A percentile compares a stretch with the other conserved stretches of the same genome.
These are phyloP conservation scores for Tachystola acroxantha DNA, from an alignment of 2,888 invertebrate species.

Conservation along the genomic window DNA sequence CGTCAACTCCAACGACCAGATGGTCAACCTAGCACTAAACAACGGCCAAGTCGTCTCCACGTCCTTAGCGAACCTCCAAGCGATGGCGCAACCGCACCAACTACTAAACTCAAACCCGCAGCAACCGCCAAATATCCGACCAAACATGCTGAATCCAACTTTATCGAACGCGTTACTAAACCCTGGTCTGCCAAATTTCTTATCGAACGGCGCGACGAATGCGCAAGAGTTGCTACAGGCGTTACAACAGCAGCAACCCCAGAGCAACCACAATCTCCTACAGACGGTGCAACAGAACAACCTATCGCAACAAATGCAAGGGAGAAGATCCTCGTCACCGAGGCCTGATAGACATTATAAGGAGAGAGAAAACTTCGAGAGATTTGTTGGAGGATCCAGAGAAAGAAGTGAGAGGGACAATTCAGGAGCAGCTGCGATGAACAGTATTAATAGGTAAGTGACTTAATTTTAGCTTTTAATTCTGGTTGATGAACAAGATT, in stretches of 20 bases:
- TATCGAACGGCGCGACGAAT: slow-evolving; percentile 82
- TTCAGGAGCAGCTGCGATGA: slow-evolving; percentile 78
- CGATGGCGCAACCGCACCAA: slow-evolving; percentile 85
- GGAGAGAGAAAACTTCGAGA: slow-evolving; percentile 67
- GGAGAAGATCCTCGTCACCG: slow-evolving; percentile 68
- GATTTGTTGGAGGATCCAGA: slow-evolving; percentile 64
- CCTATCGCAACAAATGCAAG: slow-evolving; percentile 69
- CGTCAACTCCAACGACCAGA: slow-evolving; percentile 85
- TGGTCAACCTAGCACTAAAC: slow-evolving; percentile 89
- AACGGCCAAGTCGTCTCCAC: slow-evolving; percentile 93
- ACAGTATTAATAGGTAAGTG: slow-evolving; percentile 81
- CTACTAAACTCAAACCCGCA: slow-evolving; percentile 80
- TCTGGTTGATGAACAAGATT: no score
- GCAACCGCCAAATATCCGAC: slow-evolving; percentile 59
- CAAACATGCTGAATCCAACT: slow-evolving; percentile 77
- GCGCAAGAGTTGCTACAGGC: slow-evolving; percentile 87
- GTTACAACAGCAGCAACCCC: slow-evolving; percentile 83
- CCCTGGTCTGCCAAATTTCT: slow-evolving; percentile 83
- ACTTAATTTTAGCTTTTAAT: slow-evolving; percentile 8
- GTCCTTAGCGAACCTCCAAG: slow-evolving; percentile 87
- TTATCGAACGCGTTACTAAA: slow-evolving; percentile 84
- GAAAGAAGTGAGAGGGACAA: slow-evolving; percentile 75
- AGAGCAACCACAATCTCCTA: slow-evolving; percentile 63
- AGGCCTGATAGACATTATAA: slow-evolving; percentile 69
- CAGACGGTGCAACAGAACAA: slow-evolving; percentile 71